A percentile compares a stretch with the other conserved stretches of the same genome.
These are phyloP conservation scores for Megathymus violae DNA, from an alignment of 1,140 invertebrate genomes.

Conservation along the genomic window DNA sequence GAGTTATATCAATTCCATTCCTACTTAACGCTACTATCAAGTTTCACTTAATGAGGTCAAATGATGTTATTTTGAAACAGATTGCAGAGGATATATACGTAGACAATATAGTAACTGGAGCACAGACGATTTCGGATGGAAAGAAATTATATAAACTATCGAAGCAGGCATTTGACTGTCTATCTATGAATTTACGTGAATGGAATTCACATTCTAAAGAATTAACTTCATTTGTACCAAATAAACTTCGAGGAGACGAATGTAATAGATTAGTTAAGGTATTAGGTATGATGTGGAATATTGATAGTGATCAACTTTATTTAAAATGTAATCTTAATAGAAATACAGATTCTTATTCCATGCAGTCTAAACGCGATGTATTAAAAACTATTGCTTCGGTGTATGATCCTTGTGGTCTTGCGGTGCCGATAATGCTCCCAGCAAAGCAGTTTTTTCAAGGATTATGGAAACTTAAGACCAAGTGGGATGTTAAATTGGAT, in stretches of 20 bases:
- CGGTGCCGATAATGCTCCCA: slow-evolving; percentile 34
- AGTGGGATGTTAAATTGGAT: slow-evolving; percentile 33
- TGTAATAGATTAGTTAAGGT: slow-evolving; percentile 24
- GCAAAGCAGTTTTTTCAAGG: slow-evolving; percentile 42
- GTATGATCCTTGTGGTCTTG: slow-evolving; percentile 41
- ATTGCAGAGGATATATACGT: slow-evolving; percentile 40
- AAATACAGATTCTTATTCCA: neutral
- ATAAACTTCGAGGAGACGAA: slow-evolving; percentile 14
- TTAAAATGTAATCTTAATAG: slow-evolving; percentile 7
- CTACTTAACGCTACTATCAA: slow-evolving; percentile 40
- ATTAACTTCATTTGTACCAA: slow-evolving; percentile 26
- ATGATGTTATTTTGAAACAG: slow-evolving; percentile 22
- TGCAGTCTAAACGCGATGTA: slow-evolving; percentile 1
- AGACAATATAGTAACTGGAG: slow-evolving; percentile 41
- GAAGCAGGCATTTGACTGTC: slow-evolving; percentile 27
- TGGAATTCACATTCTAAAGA: slow-evolving; percentile 38
- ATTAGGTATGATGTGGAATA: slow-evolving; percentile 28
- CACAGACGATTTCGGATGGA: slow-evolving; percentile 26
- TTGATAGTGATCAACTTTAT: slow-evolving; percentile 17
- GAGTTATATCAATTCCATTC: slow-evolving; percentile 43
- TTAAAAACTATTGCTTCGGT: slow-evolving; percentile 34
- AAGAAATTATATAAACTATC: slow-evolving; percentile 22
- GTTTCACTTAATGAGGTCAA: slow-evolving; percentile 30
- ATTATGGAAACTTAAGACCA: slow-evolving; percentile 40
- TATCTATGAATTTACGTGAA: slow-evolving; percentile 43